A percentile compares a stretch with the other conserved stretches of the same genome.
Conservation (phyloP, 2,888 invertebrate genomes). For the Acrocyrtus sp. region DNA sequence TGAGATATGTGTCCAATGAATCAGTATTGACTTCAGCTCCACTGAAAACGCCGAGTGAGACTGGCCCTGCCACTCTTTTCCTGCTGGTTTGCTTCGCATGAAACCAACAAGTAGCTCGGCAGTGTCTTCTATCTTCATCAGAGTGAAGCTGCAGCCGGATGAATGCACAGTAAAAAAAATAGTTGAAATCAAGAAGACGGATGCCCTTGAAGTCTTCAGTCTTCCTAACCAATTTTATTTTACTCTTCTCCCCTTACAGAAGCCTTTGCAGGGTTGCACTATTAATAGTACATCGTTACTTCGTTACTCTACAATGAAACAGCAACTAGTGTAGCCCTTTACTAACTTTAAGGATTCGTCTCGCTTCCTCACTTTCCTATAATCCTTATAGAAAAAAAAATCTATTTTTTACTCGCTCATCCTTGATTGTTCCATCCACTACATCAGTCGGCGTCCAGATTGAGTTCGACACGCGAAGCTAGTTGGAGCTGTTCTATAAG, state of each 20-base stretch:
- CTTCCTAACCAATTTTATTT: not conserved
- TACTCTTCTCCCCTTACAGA: not conserved
- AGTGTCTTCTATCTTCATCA: too few relatives aligned
- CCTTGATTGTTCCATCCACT: slow-evolving; percentile 42
- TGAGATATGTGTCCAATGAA: slow-evolving; percentile 41
- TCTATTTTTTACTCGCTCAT: not conserved
- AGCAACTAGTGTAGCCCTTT: not conserved
- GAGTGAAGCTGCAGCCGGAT: too few relatives aligned
- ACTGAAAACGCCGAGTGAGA: too few relatives aligned
- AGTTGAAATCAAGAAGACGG: slow-evolving; percentile 17
- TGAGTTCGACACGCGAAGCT: slow-evolving; percentile 55
- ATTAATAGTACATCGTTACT: not conserved
- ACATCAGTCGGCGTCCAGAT: slow-evolving; percentile 52
- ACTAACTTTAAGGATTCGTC: slow-evolving; percentile 11
- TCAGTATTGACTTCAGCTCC: slow-evolving; percentile 42
- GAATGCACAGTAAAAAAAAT: slow-evolving; percentile 13
- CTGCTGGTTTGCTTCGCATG: slow-evolving; percentile 25
- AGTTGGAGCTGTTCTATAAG: slow-evolving; percentile 9
- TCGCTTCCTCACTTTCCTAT: slow-evolving; percentile 26
- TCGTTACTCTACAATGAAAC: not conserved
- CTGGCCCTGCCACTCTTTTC: too few relatives aligned
- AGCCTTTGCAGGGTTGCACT: slow-evolving; percentile 1
- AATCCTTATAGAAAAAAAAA: not conserved
- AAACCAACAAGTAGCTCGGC: slow-evolving; percentile 41
- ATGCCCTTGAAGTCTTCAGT: slow-evolving; percentile 34